Conservation (phyloP, 2,797 vertebrate species). For the Galaxias olidus region DNA sequence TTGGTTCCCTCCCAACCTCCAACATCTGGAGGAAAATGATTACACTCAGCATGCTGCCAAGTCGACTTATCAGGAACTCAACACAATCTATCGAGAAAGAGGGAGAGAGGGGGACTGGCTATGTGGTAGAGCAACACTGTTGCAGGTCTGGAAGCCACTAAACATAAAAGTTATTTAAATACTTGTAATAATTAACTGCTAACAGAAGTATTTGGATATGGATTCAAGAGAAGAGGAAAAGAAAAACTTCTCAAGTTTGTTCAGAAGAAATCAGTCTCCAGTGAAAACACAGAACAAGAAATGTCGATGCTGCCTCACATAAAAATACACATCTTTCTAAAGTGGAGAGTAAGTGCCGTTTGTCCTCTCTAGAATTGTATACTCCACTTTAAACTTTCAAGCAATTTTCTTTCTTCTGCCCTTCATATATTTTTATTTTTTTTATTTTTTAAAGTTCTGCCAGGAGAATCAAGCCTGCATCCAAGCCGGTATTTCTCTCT, state of each 20-base stretch:
- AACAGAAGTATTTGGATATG: too few relatives aligned
- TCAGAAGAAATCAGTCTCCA: too few relatives aligned
- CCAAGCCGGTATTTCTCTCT: constrained; percentile 51
- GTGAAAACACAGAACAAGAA: too few relatives aligned
- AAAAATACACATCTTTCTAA: constrained; percentile 39
- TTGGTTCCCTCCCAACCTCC: constrained; percentile 62
- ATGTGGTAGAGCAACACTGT: too few relatives aligned
- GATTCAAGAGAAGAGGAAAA: too few relatives aligned
- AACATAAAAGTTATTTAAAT: too few relatives aligned
- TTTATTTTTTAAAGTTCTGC: constrained; percentile 46
- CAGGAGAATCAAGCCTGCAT: constrained; percentile 45
- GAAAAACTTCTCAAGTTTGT: too few relatives aligned
- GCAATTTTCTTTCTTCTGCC: constrained; percentile 48
- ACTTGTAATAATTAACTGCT: too few relatives aligned
- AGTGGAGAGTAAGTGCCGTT: constrained; percentile 33
- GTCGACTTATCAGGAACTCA: constrained; percentile 70
- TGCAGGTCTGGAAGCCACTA: too few relatives aligned
- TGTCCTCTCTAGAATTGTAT: constrained; percentile 37
- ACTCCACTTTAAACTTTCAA: constrained; percentile 46
- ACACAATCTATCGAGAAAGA: constrained; percentile 1
- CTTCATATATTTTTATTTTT: too few relatives aligned
- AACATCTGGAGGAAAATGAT: constrained; percentile 77
- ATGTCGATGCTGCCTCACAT: too few relatives aligned
- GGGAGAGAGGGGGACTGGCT: background rate
- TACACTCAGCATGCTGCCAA: constrained; percentile 62